A percentile compares a stretch with the other conserved stretches of the same genome.
Evolutionary conservation across 2,113 vertebrate species (phyloP).

Genomic region (Phrynosoma platyrhinos): DNA sequence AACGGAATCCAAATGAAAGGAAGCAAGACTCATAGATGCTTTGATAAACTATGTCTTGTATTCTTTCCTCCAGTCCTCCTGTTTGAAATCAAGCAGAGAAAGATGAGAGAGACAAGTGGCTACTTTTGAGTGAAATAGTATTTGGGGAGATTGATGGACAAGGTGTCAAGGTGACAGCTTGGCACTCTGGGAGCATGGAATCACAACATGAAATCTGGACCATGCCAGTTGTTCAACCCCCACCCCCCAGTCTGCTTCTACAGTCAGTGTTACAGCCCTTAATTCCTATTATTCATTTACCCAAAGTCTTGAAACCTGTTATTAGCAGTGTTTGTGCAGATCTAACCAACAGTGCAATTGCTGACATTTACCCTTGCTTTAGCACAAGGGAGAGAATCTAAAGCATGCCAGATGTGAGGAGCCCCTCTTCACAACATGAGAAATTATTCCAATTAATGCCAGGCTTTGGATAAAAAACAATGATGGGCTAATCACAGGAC

Average conservation of each 20-base stretch:
- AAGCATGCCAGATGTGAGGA: constrained; percentile 7
- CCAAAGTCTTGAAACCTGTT: constrained; percentile 41
- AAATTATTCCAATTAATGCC: neutral
- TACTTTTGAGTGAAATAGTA: neutral
- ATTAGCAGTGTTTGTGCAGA: constrained; percentile 46
- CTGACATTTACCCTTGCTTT: constrained; percentile 12
- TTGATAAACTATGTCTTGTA: constrained; percentile 46
- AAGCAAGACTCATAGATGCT: neutral
- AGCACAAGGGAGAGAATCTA: neutral
- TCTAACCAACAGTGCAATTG: accelerated
- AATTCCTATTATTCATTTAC: constrained; percentile 53
- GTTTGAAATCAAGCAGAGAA: constrained; percentile 56
- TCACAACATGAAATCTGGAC: constrained; percentile 49
- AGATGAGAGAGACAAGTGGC: constrained; percentile 40
- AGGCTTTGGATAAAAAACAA: neutral
- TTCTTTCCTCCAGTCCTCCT: constrained; percentile 58
- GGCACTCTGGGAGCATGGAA: constrained; percentile 39
- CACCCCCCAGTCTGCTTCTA: constrained; percentile 69
- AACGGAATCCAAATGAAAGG: constrained; percentile 38
- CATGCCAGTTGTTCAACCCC: constrained; percentile 63
- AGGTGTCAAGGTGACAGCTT: constrained; percentile 41
- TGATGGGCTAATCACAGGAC: neutral
- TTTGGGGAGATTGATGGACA: neutral
- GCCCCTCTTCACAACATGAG: neutral
- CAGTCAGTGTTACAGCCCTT: accelerated